Evolutionary conservation across 2,113 vertebrate genomes (phyloP).

Genomic region (Panthera tigris): DNA sequence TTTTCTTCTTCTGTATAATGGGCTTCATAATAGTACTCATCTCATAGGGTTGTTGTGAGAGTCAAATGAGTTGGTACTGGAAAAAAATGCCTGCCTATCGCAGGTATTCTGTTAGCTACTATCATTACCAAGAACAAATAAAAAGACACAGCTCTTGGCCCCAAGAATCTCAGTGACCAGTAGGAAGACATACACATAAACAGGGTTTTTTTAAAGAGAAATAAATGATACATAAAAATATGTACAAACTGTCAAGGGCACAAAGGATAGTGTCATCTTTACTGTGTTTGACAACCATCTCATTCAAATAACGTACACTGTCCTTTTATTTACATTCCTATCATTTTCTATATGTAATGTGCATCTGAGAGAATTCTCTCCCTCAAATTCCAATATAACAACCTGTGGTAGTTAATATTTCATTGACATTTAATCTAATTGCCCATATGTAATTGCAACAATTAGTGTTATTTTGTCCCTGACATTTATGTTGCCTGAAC

Average conservation of each 20-base stretch:
- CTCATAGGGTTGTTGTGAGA: neutral
- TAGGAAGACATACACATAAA: neutral
- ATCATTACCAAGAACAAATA: neutral
- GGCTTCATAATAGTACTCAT: neutral
- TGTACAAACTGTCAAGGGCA: neutral
- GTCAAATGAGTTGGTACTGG: neutral
- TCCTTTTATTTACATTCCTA: neutral
- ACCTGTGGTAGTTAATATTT: constrained; percentile 4
- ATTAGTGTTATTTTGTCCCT: neutral
- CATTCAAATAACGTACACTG: neutral
- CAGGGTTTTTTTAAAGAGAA: neutral
- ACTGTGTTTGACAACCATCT: neutral
- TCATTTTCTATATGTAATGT: neutral
- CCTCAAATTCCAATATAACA: constrained; percentile 22
- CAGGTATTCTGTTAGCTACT: neutral
- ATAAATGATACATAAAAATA: neutral
- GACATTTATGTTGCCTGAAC: neutral
- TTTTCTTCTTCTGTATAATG: neutral
- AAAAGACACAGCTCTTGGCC: neutral
- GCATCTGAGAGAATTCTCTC: constrained; percentile 16
- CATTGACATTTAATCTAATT: constrained; percentile 33
- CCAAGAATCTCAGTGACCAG: neutral
- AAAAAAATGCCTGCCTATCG: neutral
- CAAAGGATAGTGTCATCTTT: neutral
- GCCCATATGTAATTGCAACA: neutral